Evolutionary conservation across 2,797 vertebrate species (phyloP), one percentile per base, ranked within the genome.

Genomic region (Poecilia velifera): DNA sequence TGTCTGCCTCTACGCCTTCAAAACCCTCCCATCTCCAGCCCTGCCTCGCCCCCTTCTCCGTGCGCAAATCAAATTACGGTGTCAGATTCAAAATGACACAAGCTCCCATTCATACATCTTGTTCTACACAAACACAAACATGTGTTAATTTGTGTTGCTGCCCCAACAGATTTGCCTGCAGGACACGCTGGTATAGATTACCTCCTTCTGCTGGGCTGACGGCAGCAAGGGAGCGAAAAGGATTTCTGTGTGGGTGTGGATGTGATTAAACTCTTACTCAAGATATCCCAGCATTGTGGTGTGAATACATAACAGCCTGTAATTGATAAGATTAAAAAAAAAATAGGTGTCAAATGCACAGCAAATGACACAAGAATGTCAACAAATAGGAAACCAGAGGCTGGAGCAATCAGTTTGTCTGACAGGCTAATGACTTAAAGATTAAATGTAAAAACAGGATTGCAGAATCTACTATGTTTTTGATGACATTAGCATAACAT

Each of bases 111-210:
- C 87, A 89, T 90, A 86, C 83, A 84, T 90, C 90, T 91, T 90
- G 91, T 86, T 85, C 76, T 83, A 87, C 87, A 90, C 91, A 90
- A 91, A 92, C 89, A 93, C 87, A 93, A 93, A 91, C 88, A 92
- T 39, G 84, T 92, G 90, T 92, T 92, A 82, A 90, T 92, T 92
- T 91, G 89, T 89, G 89, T 82, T 68, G 72, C 88, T 83, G 84
- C 87, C 89, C 90, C 57, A 74, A 90, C 89, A 88, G 81, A 91
- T 88, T 86, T 88, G 86, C 86, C 90, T 81, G 77, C 84, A 87
- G 87, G 79, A 86, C 87, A 77, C 39, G 82, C 84, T 79, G 82
- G 81, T 90, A 89, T 85, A 74, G 89, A 92, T 93, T 86, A 90
- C 87, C 78, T 89, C 85, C 82, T 57, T 85, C 83, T 88, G 90